Evolutionary conservation across 1,140 invertebrate genomes (phyloP), one percentile per base, ranked within the genome.

Genomic region (Trichonephila clavipes): DNA sequence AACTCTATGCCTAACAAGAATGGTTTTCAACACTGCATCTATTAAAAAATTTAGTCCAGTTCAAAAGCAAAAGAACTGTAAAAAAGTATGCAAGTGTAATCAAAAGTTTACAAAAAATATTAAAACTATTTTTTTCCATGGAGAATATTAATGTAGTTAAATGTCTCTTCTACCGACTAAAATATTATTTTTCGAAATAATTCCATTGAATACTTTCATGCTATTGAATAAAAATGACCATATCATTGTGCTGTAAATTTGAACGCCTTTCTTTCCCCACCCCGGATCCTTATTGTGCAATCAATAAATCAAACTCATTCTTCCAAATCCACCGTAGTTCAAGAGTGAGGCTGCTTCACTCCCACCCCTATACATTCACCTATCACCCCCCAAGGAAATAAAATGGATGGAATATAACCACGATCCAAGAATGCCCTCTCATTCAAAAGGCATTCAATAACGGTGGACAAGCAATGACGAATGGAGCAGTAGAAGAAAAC

Each of bases 361-460:
- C 24, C n/a, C 82, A 3, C 18, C 10, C 5, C 82, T n/a, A 83
- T 44, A 83, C 40, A 83, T 59, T 59, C 51, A 51, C 51, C 82
- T 58, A 24, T 51, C 82, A 51, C 44, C 82, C 81, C 81, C 51
- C 0, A 19, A 58, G 61, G 86, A 58, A 64, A 88, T 64, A 88
- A 88, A 88, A 88, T 44, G 86, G 28, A 88, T 24, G 86, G 61
- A 24, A 58, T 21, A 59, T 59, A 85, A 59, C 44, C 82, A 34
- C 59, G 16, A 18, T n/a, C 61, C 34, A 72, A 34, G 88, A 89
- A 89, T 89, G 88, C 85, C 34, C 85, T 34, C 61, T 51, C 88
- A 89, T 89, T 89, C 69, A 77, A 89, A 89, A 89, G 88, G 88
- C 88, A 89, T 89, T 89, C 88, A 89, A 89, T 89, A 89, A 89